Evolutionary conservation across 2,113 vertebrate species (phyloP).

Genomic region (Vulpes lagopus): DNA sequence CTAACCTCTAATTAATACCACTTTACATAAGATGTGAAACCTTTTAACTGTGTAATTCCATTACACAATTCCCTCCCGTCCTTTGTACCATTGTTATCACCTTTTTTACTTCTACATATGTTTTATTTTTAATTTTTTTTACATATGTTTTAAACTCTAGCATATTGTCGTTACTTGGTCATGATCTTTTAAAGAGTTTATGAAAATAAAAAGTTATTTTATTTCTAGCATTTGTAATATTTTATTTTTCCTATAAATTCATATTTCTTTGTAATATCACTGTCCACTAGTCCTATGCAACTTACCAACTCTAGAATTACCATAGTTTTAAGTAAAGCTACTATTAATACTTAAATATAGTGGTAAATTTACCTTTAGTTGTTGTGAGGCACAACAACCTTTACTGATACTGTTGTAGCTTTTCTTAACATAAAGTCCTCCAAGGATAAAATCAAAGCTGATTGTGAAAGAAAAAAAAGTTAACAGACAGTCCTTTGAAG

Average conservation of each 20-base stretch:
- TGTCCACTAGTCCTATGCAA: not conserved
- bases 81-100: not conserved
- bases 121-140: not conserved
- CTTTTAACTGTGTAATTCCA: not conserved
- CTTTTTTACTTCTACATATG: not conserved
- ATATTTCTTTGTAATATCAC: not conserved
- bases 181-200: not conserved
- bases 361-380: not conserved
- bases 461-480: constrained; percentile 10
- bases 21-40: not conserved
- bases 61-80: not conserved
- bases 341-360: not conserved
- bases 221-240: not conserved
- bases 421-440: not conserved
- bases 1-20: not conserved
- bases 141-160: not conserved
- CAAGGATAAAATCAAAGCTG: constrained; percentile 11
- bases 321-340: not conserved
- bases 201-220: not conserved
- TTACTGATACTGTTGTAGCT: not conserved
- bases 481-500: constrained; percentile 11
- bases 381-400: not conserved
- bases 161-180: not conserved
- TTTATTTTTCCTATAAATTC: not conserved
- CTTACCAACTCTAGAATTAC: not conserved